Percentiles rank a stretch among this genome's conserved stretches.
phyloP scores from a whole-genome alignment of 2,888 invertebrate genomes.

The Melanostoma mellinum region DNA sequence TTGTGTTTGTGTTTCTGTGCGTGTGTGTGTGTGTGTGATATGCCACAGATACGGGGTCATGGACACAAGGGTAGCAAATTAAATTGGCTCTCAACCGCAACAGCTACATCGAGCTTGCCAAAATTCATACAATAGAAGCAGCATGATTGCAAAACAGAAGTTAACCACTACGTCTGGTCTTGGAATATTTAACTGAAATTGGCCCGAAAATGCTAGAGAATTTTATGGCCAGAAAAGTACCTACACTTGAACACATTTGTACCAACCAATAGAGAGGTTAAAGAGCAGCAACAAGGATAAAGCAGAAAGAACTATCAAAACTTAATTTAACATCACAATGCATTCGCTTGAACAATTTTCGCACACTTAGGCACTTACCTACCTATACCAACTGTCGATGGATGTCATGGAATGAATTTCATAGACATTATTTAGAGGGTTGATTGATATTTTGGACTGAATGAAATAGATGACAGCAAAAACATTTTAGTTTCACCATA shows the following conservation, averaged over 20 bases:
- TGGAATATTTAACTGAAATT: constrained; percentile 53
- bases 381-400: too few species aligned
- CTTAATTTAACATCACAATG: constrained; percentile 36
- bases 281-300: neutral
- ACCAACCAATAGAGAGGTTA: neutral
- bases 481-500: too few species aligned
- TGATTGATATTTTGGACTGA: too few species aligned
- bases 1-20: neutral
- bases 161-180: constrained; percentile 59
- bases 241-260: constrained; percentile 26
- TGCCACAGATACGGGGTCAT: constrained; percentile 29
- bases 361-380: too few species aligned
- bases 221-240: constrained; percentile 17
- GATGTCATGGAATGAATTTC: constrained; percentile 26
- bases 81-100: constrained; percentile 59
- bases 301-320: constrained; percentile 22
- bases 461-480: too few species aligned
- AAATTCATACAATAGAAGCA: constrained; percentile 1
- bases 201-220: constrained; percentile 30
- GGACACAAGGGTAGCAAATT: constrained; percentile 61
- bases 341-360: constrained; percentile 25
- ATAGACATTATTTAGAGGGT: too few species aligned
- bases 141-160: constrained; percentile 60
- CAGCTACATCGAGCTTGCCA: constrained; percentile 31
- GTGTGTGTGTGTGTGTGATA: constrained; percentile 2